Percentiles rank a stretch among this genome's conserved stretches.
Evolutionary conservation across 1,140 invertebrate genomes (phyloP).

Genomic region (Zaprionus tsacasi): DNA sequence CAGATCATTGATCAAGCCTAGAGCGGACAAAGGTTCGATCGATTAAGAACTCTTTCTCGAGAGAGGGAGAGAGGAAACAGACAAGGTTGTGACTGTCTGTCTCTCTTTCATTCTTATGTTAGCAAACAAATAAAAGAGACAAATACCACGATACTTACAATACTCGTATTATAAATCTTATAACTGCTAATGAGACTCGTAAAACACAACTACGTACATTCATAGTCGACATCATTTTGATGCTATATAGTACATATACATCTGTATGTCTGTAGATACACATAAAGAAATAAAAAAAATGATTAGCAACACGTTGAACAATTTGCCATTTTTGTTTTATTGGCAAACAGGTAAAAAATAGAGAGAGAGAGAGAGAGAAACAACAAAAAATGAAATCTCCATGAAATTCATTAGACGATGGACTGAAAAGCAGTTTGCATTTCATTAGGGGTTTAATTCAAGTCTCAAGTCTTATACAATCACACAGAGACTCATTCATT

Average conservation of each 20-base stretch:
- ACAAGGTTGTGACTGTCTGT: conserved; percentile 28
- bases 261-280: neutral
- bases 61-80: neutral
- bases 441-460: conserved; percentile 42
- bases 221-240: conserved; percentile 26
- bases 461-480: conserved; percentile 23
- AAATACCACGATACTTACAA: conserved; percentile 17
- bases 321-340: conserved; percentile 38
- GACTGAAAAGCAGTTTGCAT: conserved; percentile 44
- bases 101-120: conserved; percentile 30
- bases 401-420: conserved; percentile 32
- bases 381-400: neutral
- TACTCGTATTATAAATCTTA: conserved; percentile 55
- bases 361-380: neutral
- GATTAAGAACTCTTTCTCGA: no score
- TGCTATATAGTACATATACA: neutral
- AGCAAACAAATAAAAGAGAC: conserved; percentile 39
- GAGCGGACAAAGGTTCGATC: neutral
- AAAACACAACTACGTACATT: conserved; percentile 49
- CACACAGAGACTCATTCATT: conserved; percentile 6
- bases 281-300: conserved; percentile 17
- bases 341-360: conserved; percentile 25
- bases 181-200: conserved; percentile 63
- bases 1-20: conserved; percentile 10
- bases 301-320: conserved; percentile 60